Percentiles rank a stretch among this genome's conserved stretches.
Conservation (phyloP, 1,140 invertebrate genomes). For the Neodiprion pinetum region DNA sequence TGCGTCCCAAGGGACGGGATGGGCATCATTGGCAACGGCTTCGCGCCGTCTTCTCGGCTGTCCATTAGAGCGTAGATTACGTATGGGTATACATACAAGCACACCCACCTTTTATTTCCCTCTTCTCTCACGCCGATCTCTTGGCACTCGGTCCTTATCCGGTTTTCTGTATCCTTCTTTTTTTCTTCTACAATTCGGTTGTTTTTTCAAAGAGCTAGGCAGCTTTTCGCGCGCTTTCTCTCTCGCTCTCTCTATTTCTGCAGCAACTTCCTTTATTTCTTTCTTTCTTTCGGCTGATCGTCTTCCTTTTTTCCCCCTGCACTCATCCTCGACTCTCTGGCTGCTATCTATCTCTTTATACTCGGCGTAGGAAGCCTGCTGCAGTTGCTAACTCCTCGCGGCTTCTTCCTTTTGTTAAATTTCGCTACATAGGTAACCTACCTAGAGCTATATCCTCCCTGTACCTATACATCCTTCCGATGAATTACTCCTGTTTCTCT, state of each 20-base stretch:
- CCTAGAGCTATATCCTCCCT: too few relatives aligned
- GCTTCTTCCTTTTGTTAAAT: background rate
- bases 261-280: too few relatives aligned
- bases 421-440: background rate
- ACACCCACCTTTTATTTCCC: background rate
- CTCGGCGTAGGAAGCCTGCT: background rate
- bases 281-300: background rate
- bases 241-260: slow-evolving; percentile 2
- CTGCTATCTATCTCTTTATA: slow-evolving; percentile 11
- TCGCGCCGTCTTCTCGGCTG: background rate
- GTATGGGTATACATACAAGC: background rate
- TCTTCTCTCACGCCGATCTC: background rate
- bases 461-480: background rate
- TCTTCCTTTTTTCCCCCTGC: background rate
- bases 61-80: background rate
- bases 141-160: slow-evolving; percentile 3
- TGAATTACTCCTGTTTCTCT: slow-evolving; percentile 21
- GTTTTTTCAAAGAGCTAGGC: background rate
- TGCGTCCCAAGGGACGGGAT: slow-evolving; percentile 11
- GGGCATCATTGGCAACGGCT: slow-evolving; percentile 19
- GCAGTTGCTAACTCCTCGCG: background rate
- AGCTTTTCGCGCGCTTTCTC: background rate
- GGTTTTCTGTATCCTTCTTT: background rate
- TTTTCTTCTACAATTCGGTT: background rate
- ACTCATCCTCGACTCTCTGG: background rate